Base-by-base conservation (phyloP, 2,888 invertebrate species). In the Agrotis segetum region DNA sequence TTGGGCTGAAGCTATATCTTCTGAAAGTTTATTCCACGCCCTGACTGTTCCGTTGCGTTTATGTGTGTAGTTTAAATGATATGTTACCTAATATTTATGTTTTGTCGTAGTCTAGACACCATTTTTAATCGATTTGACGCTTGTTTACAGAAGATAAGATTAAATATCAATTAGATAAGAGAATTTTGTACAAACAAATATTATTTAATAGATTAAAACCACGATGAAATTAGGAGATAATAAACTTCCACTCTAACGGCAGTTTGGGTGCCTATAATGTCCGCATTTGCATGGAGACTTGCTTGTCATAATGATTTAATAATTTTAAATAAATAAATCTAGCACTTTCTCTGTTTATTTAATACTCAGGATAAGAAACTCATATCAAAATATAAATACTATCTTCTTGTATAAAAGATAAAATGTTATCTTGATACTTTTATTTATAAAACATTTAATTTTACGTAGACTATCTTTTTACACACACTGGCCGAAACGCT, bases 401-500 rank as follows among this genome's bases (percentile, higher is more conserved):
- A 50, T 52, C 19, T 49, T 52, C n/a, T 61, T 56, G 21, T 17
- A 61, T 56, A 44, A 47, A 50, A n/a, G 61, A 67, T 71, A 74
- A 60, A 24, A 44, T 13, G 29, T 71, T 68, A 68, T 77, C 62
- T 56, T 52, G 29, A 29, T 55, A 66, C 6, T 29, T 71, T 59
- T 77, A 52, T 76, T 76, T 75, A 56, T 47, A 53, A 29, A 67
- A 49, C 17, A 60, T 47, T 66, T 47, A n/a, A 50, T 67, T 71
- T 68, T 19, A 71, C 14, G 14, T n/a, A 56, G 21, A 13, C 53
- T 75, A 70, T 69, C 58, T 55, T 69, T 67, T 40, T 14, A 47
- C 9, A 65, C 46, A 67, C 50, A 53, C 49, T 58, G 58, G 14
- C 55, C 59, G 69, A 29, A 29, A 24, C 47, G 82, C 84, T 86